These are phyloP conservation scores for Limanda limanda DNA, from an alignment of 2,113 vertebrate genomes.

Conservation along the genomic window DNA sequence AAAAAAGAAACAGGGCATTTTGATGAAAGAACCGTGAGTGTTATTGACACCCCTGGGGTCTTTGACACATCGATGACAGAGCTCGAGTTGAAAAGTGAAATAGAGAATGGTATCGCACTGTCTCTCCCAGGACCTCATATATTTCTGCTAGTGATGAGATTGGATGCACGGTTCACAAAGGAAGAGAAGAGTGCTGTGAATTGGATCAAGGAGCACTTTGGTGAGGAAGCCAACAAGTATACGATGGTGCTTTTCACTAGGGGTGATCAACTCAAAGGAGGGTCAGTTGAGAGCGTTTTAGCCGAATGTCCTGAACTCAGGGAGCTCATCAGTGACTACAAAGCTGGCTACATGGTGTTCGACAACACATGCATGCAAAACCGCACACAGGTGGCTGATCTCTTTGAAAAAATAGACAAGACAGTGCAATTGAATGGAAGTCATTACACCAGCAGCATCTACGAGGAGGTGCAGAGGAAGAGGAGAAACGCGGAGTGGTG, in stretches of 20 bases:
- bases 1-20: neutral
- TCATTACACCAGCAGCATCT: constrained; percentile 41
- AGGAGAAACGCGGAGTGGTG: neutral
- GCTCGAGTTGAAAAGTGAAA: constrained; percentile 32
- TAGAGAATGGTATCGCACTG: constrained; percentile 52
- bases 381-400: constrained; percentile 53
- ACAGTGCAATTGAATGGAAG: constrained; percentile 33
- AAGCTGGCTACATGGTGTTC: constrained; percentile 50
- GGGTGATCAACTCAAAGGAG: constrained; percentile 11
- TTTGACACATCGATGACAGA: constrained; percentile 50
- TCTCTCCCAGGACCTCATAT: constrained; percentile 67
- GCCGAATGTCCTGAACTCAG: neutral
- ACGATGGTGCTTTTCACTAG: constrained; percentile 55
- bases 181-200: constrained; percentile 37
- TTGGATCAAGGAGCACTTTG: constrained; percentile 62
- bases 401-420: constrained; percentile 52
- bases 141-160: constrained; percentile 66
- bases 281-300: neutral
- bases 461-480: constrained; percentile 35
- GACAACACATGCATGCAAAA: constrained; percentile 36
- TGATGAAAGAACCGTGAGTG: constrained; percentile 27
- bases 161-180: constrained; percentile 42
- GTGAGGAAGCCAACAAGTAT: constrained; percentile 42
- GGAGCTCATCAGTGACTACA: neutral
- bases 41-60: constrained; percentile 75